Base-by-base conservation (phyloP, 30 jellyfish, hydroid and myxozoan species). In the Pelagia noctiluca region DNA sequence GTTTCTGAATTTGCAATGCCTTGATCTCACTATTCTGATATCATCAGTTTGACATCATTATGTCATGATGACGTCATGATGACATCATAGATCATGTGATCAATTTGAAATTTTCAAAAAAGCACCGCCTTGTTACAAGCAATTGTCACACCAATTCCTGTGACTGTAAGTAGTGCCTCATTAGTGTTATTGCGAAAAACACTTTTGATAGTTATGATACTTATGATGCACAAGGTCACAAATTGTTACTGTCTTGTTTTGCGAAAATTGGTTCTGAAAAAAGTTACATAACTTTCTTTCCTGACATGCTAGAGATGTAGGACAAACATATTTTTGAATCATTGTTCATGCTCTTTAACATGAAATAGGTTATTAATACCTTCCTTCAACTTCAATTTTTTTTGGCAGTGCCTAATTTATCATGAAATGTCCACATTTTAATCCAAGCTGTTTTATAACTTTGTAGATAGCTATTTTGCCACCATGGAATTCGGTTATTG, bases 191-290 rank as follows among this genome's bases (percentile, higher is more conserved):
- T 61, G 29, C 3, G 42, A 61, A 61, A 61, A 2, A 61, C 42
- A 61, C 73, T 16, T 61, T 61, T 16, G 18, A 16, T 0, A 61
- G 73, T 19, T 24, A 61, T 61, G 73, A 61, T 61, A 24, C 73
- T 61, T 61, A 61, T 61, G 73, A 61, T 61, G 73, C 34, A 16
- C 2, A 61, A 61, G 73, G 73, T 61, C 73, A 61, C 73, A 61
- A 19, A 61, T 2, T 61, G 3, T 61, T 19, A 13, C 36, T 0
- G 34, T 16, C 10, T 1, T 61, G 3, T 16, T 12, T 16, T 61
- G 73, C 73, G 73, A 61, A 61, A n/a, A n/a, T n/a, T n/a, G n/a
- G n/a, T n/a, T n/a, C n/a, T n/a, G n/a, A n/a, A n/a, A n/a, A n/a
- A n/a, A 61, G 1, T 16, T 61, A 0, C 73, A 61, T 61, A 61